These are phyloP conservation scores for Synergus japonicus DNA, from an alignment of 2,888 invertebrate genomes.

Conservation along the genomic window DNA sequence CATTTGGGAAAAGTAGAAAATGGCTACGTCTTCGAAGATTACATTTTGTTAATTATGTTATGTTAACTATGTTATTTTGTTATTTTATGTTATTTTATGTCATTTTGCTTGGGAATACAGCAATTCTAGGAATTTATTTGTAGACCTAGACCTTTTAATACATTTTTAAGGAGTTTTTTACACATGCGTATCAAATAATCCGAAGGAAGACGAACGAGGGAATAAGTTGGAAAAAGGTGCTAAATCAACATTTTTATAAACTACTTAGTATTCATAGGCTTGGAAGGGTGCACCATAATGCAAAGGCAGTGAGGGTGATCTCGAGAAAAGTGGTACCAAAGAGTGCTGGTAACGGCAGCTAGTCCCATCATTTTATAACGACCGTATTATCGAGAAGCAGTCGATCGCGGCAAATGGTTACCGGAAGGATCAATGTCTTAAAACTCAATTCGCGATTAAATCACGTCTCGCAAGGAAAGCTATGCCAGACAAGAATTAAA, in stretches of 20 bases:
- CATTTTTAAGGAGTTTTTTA: not conserved
- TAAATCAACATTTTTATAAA: conserved; percentile 77
- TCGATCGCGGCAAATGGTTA: conserved; percentile 34
- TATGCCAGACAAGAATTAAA: not conserved
- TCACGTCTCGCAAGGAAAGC: conserved; percentile 3
- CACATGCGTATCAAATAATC: conserved; percentile 19
- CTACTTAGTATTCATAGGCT: conserved; percentile 76
- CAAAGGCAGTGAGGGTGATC: conserved; percentile 34
- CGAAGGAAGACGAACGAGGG: conserved; percentile 45
- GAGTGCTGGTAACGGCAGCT: conserved; percentile 38
- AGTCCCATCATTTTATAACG: conserved; percentile 39
- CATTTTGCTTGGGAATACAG: too few relatives aligned
- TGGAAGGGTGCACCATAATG: conserved; percentile 50
- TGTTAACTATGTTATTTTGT: too few relatives aligned
- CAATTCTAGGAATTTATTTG: not conserved
- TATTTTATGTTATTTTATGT: too few relatives aligned
- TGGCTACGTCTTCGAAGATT: too few relatives aligned
- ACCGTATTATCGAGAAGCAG: conserved; percentile 38
- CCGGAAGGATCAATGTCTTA: conserved; percentile 34
- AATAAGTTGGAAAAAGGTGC: conserved; percentile 65
- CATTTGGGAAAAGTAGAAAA: too few relatives aligned
- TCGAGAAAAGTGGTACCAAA: conserved; percentile 35
- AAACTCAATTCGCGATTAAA: conserved; percentile 37
- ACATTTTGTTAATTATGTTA: too few relatives aligned
- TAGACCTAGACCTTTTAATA: not conserved